Base-by-base conservation (phyloP, 2,113 vertebrate genomes). In the Platycercus adscitus region DNA sequence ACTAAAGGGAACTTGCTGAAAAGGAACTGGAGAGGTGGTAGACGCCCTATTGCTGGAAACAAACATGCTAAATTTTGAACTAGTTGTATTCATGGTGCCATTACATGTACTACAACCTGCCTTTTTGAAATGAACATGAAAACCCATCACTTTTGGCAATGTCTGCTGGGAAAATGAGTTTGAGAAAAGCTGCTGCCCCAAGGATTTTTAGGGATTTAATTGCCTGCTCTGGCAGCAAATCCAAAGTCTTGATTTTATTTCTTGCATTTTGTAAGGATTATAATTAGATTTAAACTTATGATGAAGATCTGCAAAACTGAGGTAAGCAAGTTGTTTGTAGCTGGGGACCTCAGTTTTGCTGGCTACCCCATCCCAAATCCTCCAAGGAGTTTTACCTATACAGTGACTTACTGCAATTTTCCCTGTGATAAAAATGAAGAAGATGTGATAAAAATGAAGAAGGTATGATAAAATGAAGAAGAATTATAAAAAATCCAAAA, bases 221-320 rank as follows among this genome's bases (percentile, higher is more conserved):
- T 91, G 46, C 69, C 71, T 91, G 35, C 21, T 89, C 66, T 76
- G 56, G 53, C 66, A 81, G 49, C 24, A 44, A 84, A 46, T 84
- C n/a, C 43, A 58, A 91, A 89, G 37, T 53, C 75, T 85, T 90
- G 33, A 75, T 90, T 86, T 68, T 53, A 61, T 88, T 92, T 81
- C 52, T 64, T 81, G 41, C 37, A 43, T 81, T 96, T 81, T 87
- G 21, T 92, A 44, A 65, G 65, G 70, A 55, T 71, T 88, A 81
- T 94, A 95, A 96, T 94, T 85, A 95, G 44, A 31, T 71, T 85
- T 93, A 91, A 87, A 76, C 25, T 82, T 82, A 35, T 52, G 66
- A 50, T 52, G 56, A 90, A 88, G 61, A 78, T 28, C 33, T 71
- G 71, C 14, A 69, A 64, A 90, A 63, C 60, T 95, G 80, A 94